Conservation (phyloP, 2,888 invertebrate genomes). For the Pterostichus niger region DNA sequence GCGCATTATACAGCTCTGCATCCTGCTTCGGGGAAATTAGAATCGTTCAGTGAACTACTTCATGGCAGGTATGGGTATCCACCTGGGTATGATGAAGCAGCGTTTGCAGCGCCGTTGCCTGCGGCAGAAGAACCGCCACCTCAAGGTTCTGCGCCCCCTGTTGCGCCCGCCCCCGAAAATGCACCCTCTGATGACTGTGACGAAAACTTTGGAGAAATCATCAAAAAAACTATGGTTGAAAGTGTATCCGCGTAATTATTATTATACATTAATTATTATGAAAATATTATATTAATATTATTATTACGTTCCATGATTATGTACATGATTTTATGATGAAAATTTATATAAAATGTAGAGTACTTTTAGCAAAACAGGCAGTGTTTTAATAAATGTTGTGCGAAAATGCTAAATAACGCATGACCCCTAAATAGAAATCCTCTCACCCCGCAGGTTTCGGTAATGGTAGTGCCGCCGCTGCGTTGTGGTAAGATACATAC, state of each 20-base stretch:
- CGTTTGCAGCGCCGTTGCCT: slow-evolving; percentile 75
- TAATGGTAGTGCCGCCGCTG: slow-evolving; percentile 23
- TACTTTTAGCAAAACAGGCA: slow-evolving; percentile 74
- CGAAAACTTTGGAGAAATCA: slow-evolving; percentile 94
- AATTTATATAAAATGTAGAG: slow-evolving; percentile 77
- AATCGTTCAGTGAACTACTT: slow-evolving; percentile 84
- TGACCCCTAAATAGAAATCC: slow-evolving; percentile 37
- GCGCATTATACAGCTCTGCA: slow-evolving; percentile 84
- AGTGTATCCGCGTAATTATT: slow-evolving; percentile 88
- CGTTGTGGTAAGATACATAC: slow-evolving; percentile 32
- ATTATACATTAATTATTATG: slow-evolving; percentile 65
- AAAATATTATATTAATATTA: slow-evolving; percentile 68
- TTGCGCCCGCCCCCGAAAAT: slow-evolving; percentile 64
- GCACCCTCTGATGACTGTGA: slow-evolving; percentile 77
- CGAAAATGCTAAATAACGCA: slow-evolving; percentile 70
- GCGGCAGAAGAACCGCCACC: slow-evolving; percentile 62
- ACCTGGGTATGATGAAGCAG: slow-evolving; percentile 78
- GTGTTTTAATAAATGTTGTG: slow-evolving; percentile 79
- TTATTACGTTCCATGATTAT: slow-evolving; percentile 75
- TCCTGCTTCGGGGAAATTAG: slow-evolving; percentile 85
- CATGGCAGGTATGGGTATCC: slow-evolving; percentile 80
- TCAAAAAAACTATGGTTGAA: slow-evolving; percentile 95
- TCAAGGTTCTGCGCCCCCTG: slow-evolving; percentile 67
- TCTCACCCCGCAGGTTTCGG: not conserved
- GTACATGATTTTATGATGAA: slow-evolving; percentile 72